Conservation (phyloP, 2,113 vertebrate species). For the Pao palembangensis region DNA sequence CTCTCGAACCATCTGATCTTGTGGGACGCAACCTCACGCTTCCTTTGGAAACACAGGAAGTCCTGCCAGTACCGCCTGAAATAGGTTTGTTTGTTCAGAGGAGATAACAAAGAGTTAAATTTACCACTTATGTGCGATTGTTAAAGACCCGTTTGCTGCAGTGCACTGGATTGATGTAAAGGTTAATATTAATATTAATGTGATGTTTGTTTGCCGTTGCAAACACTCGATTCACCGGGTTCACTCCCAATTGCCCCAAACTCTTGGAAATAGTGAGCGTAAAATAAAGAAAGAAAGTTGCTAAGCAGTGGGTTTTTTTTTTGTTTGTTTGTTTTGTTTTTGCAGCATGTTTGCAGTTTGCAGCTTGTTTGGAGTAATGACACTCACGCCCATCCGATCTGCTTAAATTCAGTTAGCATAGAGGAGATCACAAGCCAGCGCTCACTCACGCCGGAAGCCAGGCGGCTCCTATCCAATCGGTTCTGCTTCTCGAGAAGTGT, state of each 20-base stretch:
- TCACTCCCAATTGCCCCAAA: neutral
- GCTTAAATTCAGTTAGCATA: conserved; percentile 48
- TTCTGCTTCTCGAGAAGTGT: neutral
- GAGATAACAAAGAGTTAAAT: neutral
- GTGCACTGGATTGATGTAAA: no score
- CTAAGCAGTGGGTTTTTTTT: neutral
- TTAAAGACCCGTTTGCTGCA: no score
- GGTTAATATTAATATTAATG: no score
- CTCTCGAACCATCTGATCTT: conserved; percentile 9
- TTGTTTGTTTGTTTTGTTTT: neutral
- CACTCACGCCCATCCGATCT: conserved; percentile 53
- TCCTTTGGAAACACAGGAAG: conserved; percentile 11
- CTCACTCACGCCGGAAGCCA: neutral
- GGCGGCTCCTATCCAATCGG: conserved; percentile 17
- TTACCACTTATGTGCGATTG: neutral
- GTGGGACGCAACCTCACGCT: no score
- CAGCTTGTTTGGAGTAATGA: conserved; percentile 17
- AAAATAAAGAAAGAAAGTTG: conserved; percentile 10
- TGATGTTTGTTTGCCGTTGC: neutral
- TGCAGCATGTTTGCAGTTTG: conserved; percentile 11
- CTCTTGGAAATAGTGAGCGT: conserved; percentile 52
- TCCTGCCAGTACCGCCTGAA: conserved; percentile 29
- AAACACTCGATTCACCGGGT: neutral
- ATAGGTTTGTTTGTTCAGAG: neutral
- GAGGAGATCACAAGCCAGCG: neutral